phyloP scores from a whole-genome alignment of 2,888 invertebrate genomes.

The Alcis repandata region DNA sequence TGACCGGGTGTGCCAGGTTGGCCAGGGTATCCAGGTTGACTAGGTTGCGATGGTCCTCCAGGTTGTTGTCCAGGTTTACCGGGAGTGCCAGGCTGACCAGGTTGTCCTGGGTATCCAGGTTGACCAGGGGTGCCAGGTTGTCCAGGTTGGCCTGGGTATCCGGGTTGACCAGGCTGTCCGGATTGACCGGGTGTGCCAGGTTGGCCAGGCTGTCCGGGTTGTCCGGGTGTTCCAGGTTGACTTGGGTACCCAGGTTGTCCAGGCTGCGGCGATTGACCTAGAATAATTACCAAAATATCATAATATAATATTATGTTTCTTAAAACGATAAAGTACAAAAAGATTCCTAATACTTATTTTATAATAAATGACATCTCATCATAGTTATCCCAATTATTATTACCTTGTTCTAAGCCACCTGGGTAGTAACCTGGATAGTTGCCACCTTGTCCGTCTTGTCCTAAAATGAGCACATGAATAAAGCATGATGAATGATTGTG shows the following conservation, averaged over 20 bases:
- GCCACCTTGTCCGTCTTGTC: constrained; percentile 54
- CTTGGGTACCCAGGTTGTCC: not conserved
- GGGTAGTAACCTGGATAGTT: constrained; percentile 52
- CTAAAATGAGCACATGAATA: constrained; percentile 38
- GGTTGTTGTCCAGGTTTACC: constrained; percentile 40
- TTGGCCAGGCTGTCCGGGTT: constrained; percentile 44
- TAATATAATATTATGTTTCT: no score
- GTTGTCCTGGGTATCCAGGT: constrained; percentile 35
- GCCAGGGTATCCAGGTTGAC: constrained; percentile 59
- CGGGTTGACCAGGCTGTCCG: constrained; percentile 55
- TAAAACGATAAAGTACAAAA: no score
- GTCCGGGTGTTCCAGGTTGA: constrained; percentile 43
- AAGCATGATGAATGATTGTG: constrained; percentile 23
- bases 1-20: constrained; percentile 60
- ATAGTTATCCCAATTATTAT: no score
- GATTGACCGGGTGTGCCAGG: constrained; percentile 41
- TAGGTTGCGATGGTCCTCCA: constrained; percentile 52
- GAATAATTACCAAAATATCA: no score
- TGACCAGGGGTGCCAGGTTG: constrained; percentile 37
- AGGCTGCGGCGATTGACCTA: constrained; percentile 14
- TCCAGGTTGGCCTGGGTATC: constrained; percentile 37
- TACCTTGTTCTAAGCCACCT: constrained; percentile 30
- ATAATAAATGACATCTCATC: no score
- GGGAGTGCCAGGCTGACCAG: constrained; percentile 42
- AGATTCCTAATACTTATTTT: no score